phyloP scores from a whole-genome alignment of 2,888 invertebrate species.

The Lysandra coridon region DNA sequence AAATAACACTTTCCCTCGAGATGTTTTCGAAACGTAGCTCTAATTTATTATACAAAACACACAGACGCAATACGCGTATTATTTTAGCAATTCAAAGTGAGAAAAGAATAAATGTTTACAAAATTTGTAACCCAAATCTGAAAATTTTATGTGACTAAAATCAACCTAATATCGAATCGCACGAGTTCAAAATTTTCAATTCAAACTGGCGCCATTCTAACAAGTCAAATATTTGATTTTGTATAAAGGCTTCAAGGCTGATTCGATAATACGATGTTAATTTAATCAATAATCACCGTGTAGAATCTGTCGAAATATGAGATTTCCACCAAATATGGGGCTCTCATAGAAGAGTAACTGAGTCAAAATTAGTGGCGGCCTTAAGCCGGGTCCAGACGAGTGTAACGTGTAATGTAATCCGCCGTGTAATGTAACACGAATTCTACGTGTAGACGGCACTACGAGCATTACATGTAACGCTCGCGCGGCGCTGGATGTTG shows the following conservation, averaged over 20 bases:
- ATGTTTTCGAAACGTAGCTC: not conserved
- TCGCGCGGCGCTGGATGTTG: too few species aligned
- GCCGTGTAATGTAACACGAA: too few species aligned
- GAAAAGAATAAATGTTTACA: conserved; percentile 5
- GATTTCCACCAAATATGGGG: not conserved
- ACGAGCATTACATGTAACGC: too few species aligned
- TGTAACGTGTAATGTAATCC: too few species aligned
- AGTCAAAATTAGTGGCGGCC: too few species aligned
- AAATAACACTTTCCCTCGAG: not conserved
- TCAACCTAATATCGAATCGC: not conserved
- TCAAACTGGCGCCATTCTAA: not conserved
- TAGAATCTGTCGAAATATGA: not conserved
- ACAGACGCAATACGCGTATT: not conserved
- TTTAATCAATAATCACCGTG: not conserved
- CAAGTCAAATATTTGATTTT: conserved; percentile 8
- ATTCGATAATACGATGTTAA: not conserved
- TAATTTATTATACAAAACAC: not conserved
- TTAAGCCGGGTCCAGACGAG: too few species aligned
- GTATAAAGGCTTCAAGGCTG: not conserved
- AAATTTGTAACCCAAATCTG: not conserved
- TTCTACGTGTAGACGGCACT: too few species aligned
- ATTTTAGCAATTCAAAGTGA: not conserved
- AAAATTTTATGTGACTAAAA: not conserved
- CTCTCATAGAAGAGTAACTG: too few species aligned
- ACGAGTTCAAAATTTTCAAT: conserved; percentile 2